Evolutionary conservation across 2,888 invertebrate species (phyloP).

Genomic region (Cantharis nigra): DNA sequence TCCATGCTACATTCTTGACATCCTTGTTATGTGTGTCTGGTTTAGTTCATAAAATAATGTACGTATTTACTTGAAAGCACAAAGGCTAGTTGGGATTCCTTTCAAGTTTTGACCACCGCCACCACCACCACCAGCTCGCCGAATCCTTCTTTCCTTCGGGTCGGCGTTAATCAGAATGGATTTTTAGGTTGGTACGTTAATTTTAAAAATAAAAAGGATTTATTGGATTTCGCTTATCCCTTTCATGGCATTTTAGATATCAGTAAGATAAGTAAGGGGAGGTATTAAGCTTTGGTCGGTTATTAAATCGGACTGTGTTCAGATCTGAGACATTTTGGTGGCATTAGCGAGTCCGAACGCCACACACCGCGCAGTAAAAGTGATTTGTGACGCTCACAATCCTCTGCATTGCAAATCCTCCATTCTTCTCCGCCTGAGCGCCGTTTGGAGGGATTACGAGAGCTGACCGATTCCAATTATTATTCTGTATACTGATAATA

Average conservation of each 20-base stretch:
- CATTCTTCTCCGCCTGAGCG: conserved; percentile 49
- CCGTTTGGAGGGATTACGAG: conserved; percentile 42
- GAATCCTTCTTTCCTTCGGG: not conserved
- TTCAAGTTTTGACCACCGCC: conserved; percentile 33
- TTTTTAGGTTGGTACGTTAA: not conserved
- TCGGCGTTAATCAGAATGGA: not conserved
- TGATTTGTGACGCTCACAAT: conserved; percentile 57
- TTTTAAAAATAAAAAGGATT: conserved; percentile 4
- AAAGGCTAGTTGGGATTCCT: conserved; percentile 37
- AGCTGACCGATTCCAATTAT: conserved; percentile 52
- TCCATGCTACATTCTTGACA: conserved; percentile 31
- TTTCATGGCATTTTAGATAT: conserved; percentile 22
- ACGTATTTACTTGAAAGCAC: conserved; percentile 34
- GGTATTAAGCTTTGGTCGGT: conserved; percentile 31
- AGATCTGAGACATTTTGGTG: conserved; percentile 43
- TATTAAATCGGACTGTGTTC: conserved; percentile 34
- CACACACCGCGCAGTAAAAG: conserved; percentile 52
- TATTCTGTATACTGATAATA: conserved; percentile 51
- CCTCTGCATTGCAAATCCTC: conserved; percentile 57
- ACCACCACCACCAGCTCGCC: conserved; percentile 25
- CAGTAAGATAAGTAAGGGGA: conserved; percentile 28
- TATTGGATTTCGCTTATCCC: conserved; percentile 16
- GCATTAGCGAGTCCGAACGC: conserved; percentile 41
- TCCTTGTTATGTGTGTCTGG: conserved; percentile 25
- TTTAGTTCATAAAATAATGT: conserved; percentile 29